Evolutionary conservation across 2,888 invertebrate species (phyloP).

Genomic region (Rhagophthalmus giganteus): DNA sequence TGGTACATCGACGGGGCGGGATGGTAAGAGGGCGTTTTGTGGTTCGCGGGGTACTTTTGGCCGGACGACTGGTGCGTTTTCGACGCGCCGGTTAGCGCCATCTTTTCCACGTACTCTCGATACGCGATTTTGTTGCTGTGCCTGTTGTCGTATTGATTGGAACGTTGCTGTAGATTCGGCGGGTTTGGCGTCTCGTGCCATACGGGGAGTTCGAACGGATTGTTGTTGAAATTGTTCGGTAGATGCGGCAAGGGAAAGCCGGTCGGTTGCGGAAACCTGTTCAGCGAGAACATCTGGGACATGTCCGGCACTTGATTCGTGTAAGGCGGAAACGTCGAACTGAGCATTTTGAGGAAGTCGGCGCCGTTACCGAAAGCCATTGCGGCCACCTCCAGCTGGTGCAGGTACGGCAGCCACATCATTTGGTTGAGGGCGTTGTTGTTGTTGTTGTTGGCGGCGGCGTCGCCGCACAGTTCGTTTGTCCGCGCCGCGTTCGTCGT

Average conservation of each 20-base stretch:
- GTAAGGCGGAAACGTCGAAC: slow-evolving; percentile 57
- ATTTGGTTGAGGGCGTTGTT: slow-evolving; percentile 66
- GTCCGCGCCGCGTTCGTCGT: slow-evolving; percentile 28
- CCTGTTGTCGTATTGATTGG: slow-evolving; percentile 40
- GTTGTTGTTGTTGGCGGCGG: slow-evolving; percentile 16
- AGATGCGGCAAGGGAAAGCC: slow-evolving; percentile 48
- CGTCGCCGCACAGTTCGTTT: slow-evolving; percentile 18
- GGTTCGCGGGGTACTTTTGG: slow-evolving; percentile 19
- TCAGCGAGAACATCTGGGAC: slow-evolving; percentile 57
- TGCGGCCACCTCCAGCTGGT: slow-evolving; percentile 62
- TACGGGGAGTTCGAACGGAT: slow-evolving; percentile 64
- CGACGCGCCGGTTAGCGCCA: slow-evolving; percentile 4
- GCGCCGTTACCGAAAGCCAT: slow-evolving; percentile 58
- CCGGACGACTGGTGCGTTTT: slow-evolving; percentile 12
- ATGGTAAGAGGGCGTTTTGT: slow-evolving; percentile 13
- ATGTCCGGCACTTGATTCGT: slow-evolving; percentile 56
- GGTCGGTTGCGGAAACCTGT: slow-evolving; percentile 56
- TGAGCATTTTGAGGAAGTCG: slow-evolving; percentile 64
- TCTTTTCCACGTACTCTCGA: slow-evolving; percentile 33
- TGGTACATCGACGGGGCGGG: slow-evolving; percentile 33
- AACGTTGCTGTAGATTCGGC: slow-evolving; percentile 38
- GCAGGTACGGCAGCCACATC: slow-evolving; percentile 73
- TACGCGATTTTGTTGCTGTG: slow-evolving; percentile 38
- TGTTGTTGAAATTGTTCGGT: slow-evolving; percentile 15
- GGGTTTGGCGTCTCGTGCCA: slow-evolving; percentile 71